Conservation (phyloP, 2,113 vertebrate species). For the Gopherus evgoodei region DNA sequence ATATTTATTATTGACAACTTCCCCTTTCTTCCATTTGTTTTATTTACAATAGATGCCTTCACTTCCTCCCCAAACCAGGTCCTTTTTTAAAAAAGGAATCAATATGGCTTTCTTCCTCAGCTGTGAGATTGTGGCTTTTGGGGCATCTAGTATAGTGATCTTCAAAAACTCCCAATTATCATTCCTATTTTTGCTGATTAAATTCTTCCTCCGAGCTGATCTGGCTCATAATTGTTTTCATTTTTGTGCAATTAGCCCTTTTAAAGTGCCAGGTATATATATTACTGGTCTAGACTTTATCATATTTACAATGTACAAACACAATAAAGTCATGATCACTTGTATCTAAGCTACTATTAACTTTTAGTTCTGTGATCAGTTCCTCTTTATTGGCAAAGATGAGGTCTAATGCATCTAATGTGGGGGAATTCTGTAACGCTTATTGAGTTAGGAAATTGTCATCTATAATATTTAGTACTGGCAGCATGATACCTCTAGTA, state of each 20-base stretch:
- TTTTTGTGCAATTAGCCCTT: not conserved
- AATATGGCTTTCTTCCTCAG: not conserved
- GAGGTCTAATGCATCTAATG: not conserved
- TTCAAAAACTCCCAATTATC: not conserved
- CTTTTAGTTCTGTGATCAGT: not conserved
- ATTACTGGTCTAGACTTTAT: not conserved
- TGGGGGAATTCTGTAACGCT: not conserved
- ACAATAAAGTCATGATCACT: not conserved
- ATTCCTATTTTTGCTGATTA: not conserved
- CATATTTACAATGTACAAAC: not conserved
- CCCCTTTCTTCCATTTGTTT: not conserved
- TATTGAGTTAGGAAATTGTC: not conserved
- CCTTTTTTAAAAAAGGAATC: not conserved
- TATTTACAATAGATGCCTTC: not conserved
- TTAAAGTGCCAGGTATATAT: not conserved
- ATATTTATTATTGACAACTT: not conserved
- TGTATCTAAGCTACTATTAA: not conserved
- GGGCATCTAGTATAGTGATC: not conserved
- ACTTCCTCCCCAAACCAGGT: not conserved
- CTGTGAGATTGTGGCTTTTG: not conserved
- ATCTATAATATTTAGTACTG: not conserved
- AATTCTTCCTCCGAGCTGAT: not conserved
- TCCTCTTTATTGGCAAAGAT: not conserved
- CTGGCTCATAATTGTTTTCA: not conserved
- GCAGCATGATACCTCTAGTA: not conserved